These are phyloP conservation scores for Tridacna crocea DNA, from an alignment of 2,888 invertebrate species.

Conservation along the genomic window DNA sequence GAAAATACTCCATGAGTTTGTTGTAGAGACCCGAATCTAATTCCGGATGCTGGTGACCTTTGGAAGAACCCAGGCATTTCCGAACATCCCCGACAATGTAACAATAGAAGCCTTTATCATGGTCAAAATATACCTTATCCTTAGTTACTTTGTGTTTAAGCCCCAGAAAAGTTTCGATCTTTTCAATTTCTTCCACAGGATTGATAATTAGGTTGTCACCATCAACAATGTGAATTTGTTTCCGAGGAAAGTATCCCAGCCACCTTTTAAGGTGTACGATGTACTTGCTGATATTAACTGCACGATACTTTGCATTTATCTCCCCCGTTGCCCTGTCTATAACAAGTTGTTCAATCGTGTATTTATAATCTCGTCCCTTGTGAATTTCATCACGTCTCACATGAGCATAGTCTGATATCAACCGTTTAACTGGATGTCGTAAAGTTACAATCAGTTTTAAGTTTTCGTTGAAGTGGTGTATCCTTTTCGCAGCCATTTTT, in stretches of 20 bases:
- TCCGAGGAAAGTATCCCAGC: neutral
- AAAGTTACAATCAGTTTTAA: constrained; percentile 8
- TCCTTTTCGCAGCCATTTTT: neutral
- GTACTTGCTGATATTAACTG: neutral
- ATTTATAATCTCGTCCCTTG: neutral
- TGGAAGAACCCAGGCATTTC: neutral
- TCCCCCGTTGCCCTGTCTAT: neutral
- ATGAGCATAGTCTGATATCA: neutral
- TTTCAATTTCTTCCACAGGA: constrained; percentile 10
- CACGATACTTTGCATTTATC: neutral
- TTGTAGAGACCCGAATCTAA: neutral
- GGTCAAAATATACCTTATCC: neutral
- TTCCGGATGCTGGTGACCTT: neutral
- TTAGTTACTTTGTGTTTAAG: constrained; percentile 6
- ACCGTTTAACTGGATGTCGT: constrained; percentile 1
- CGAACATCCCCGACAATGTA: neutral
- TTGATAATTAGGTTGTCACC: constrained; percentile 8
- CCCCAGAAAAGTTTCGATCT: constrained; percentile 6
- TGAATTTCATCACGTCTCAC: neutral
- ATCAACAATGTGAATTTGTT: constrained; percentile 6
- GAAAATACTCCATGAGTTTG: neutral
- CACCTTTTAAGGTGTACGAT: neutral
- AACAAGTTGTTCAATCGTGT: neutral
- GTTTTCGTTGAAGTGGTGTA: neutral
- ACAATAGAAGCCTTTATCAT: constrained; percentile 3